Conservation (phyloP, 2,888 invertebrate species). For the Eristalis intricaria region DNA sequence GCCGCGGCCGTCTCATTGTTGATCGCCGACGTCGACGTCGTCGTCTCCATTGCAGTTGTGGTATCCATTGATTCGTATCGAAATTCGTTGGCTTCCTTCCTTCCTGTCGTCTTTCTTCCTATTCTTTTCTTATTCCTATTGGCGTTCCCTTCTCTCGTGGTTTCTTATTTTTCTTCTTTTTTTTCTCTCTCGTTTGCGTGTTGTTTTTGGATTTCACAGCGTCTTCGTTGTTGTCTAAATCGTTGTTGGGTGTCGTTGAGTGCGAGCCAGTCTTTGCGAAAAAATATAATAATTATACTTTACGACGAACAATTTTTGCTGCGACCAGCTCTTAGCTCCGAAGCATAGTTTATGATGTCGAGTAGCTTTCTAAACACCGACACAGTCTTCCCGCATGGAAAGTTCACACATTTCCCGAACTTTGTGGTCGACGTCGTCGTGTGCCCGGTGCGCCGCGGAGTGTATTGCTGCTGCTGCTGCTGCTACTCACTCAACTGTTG, state of each 20-base stretch:
- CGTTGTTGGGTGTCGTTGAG: conserved; percentile 8
- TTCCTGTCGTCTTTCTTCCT: conserved; percentile 19
- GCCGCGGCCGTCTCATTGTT: conserved; percentile 21
- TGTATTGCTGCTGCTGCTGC: neutral
- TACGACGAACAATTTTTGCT: neutral
- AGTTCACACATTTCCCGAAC: conserved; percentile 58
- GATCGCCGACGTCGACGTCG: conserved; percentile 37
- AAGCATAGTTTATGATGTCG: conserved; percentile 36
- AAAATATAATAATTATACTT: neutral
- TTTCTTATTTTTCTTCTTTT: neutral
- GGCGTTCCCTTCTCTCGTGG: conserved; percentile 32
- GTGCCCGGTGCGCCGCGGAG: conserved; percentile 9
- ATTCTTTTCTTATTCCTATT: conserved; percentile 46
- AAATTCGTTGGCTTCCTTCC: conserved; percentile 54
- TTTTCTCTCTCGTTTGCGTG: neutral
- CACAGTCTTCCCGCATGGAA: conserved; percentile 27
- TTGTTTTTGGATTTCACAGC: neutral
- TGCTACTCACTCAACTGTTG: neutral
- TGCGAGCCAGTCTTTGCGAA: conserved; percentile 20
- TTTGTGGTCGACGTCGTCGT: conserved; percentile 3
- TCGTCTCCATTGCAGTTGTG: conserved; percentile 59
- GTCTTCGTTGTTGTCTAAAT: conserved; percentile 7
- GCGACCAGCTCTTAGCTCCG: conserved; percentile 27
- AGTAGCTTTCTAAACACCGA: conserved; percentile 50
- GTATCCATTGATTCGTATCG: conserved; percentile 55